Base-by-base conservation (phyloP, 2,888 invertebrate species). In the Lepidocyrtoides sp. region DNA sequence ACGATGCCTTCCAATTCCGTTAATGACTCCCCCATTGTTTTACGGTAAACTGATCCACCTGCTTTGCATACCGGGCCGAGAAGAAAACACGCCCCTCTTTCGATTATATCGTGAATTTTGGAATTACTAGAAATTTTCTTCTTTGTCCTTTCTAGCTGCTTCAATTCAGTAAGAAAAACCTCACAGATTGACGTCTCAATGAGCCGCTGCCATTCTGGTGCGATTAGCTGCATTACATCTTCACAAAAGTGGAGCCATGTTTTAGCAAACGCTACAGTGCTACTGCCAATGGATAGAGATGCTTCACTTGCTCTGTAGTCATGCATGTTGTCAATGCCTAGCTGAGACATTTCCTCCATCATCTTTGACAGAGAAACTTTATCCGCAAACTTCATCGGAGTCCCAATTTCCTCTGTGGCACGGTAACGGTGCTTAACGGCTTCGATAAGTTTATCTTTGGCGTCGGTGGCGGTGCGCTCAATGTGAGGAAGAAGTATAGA, bases 371-470 rank as follows among this genome's bases (percentile, higher is more conserved):
- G 96, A 86, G 96, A 97, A 23, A 96, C 96, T 95, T 97, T 97
- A 7, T 97, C 97, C 94, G 97, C 96, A 95, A 98, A 96, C 95
- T 98, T 98, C 83, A 97, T 96, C 0, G 98, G 98, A 48, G 97
- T 97, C 98, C 98, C 98, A 93, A 97, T 97, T 94, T 99, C 98
- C 95, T 98, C 98, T 84, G 96, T 95, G 5, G 97, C 96, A 94
- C 94, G 94, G 75, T 94, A 94, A 20, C 96, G 96, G 88, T 97
- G 95, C 95, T 97, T 98, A 94, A 98, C 97, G 0, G 97, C 97
- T 95, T 98, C 98, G 20, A 97, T 96, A 93, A 97, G 96, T 95
- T 98, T 98, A 93, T 98, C 97, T 94, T 97, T 97, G 72, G 97
- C 97, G 94, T 98, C 98, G 94, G 96, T 96, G 91, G 99, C 95